Base-by-base conservation (phyloP, 2,113 vertebrate species). In the Hassar affinis region DNA sequence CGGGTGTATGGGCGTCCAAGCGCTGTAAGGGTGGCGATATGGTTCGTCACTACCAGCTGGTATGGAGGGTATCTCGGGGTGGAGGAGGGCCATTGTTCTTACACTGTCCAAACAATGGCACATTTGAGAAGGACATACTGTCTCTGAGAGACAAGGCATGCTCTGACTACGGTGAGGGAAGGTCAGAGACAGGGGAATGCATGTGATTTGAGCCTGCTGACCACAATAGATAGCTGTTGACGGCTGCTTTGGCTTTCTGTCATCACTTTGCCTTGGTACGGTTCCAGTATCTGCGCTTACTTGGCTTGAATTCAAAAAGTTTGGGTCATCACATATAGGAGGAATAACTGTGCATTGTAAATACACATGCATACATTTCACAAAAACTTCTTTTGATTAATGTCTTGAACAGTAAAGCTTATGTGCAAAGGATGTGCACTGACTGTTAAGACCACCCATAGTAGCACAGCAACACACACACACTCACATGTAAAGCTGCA, bases 41-140 rank as follows among this genome's bases (percentile, higher is more conserved):
- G 64, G 57, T 85, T 86, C 79, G 85, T 88, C 87, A 86, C 84
- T 82, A 72, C 83, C 87, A 88, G 87, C 87, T 88, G 87, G 87
- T 88, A 88, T 86, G 85, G 85, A 72, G 87, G 81, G 87, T 79
- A 85, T 88, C 69, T 78, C 64, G 79, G 84, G 71, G 78, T 85
- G 87, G 81, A 86, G 81, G 79, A 33, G 83, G 82, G 17, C 80
- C 45, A 85, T 88, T 88, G 87, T 88, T 85, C 78, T 85, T 5
- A 51, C 59, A 62, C 83, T 79, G 81, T 42, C 56, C 66, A 79
- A 86, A 88, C 87, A 88, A 88, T 87, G 59, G 78, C 59, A 78
- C 81, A 27, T 86, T 87, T 86, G 72, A 86, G 78, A 85, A 72
- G 74, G 66, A 62, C 47, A 84, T 72, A 75, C 56, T 86, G 85